Evolutionary conservation across 2,797 vertebrate species (phyloP), one percentile per base, ranked within the genome.

Genomic region (Lutjanus campechanus): DNA sequence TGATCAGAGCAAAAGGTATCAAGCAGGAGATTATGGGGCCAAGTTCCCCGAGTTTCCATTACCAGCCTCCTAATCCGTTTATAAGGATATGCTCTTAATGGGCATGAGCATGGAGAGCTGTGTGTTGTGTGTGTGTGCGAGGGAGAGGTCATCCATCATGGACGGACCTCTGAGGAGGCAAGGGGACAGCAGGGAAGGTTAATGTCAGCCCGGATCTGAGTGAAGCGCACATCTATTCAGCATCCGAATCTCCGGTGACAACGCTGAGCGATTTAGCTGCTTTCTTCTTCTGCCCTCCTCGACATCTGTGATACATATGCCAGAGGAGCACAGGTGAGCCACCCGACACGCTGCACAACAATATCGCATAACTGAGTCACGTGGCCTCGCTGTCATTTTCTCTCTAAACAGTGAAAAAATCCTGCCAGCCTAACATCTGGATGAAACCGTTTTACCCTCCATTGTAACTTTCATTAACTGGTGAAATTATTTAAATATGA

Each of bases 121-220:
- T 56, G 76, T 60, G 73, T 56, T 61, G 84, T 41, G 41, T 56
- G 76, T 71, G 85, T 19, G 73, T 19, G 64, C 13, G 76, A 44
- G 43, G 22, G 22, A 53, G 82, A 82, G 85, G 90, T 88, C 87
- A 88, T 93, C 89, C 88, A 91, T 93, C 92, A 92, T 4, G 69
- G 73, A 60, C 15, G 51, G 44, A 85, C 85, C 76, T 86, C 77
- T 68, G 79, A 85, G 77, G 59, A 69, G 75, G 63, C 25, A 47
- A 75, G 68, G 64, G 79, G 81, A 86, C 78, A 73, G 64, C 65
- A 3, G 56, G 69, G 87, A 88, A 91, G 90, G 93, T 93, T 92
- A 85, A 91, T 81, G 83, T 88, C 87, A 76, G 76, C 77, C 62
- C 1, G 11, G 75, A 86, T 90, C 69, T 41, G 51, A 92, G 63